phyloP scores from a whole-genome alignment of 2,888 invertebrate species.

The Protonemura montana region DNA sequence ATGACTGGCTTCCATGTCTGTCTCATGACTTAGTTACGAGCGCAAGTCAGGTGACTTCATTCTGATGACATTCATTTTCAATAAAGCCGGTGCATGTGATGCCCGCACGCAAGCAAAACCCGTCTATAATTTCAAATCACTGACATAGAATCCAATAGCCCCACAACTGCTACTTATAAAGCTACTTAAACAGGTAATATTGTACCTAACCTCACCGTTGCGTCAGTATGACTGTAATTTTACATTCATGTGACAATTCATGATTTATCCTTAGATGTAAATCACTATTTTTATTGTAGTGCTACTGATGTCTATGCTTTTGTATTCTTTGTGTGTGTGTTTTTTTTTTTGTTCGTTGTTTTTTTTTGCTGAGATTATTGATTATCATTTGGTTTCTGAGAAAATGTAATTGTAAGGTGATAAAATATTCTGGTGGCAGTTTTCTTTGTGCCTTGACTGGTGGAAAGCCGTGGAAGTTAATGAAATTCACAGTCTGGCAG shows the following conservation, averaged over 20 bases:
- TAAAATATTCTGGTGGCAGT: conserved; percentile 13
- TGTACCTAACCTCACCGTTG: not conserved
- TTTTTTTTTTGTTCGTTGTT: not conserved
- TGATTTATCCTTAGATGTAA: not conserved
- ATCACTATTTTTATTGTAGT: not conserved
- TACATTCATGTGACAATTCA: not conserved
- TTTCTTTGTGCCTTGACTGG: not conserved
- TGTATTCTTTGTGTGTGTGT: not conserved
- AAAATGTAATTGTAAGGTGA: not conserved
- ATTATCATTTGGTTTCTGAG: not conserved
- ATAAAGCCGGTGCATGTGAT: not conserved
- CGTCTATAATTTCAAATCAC: not conserved
- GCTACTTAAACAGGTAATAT: too few relatives aligned
- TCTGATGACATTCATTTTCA: not conserved
- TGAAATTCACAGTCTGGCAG: too few relatives aligned
- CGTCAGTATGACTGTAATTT: not conserved
- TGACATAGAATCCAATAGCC: not conserved
- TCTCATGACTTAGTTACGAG: not conserved
- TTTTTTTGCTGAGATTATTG: not conserved
- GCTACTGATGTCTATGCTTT: not conserved
- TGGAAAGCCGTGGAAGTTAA: not conserved
- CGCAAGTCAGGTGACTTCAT: not conserved
- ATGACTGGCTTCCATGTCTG: not conserved
- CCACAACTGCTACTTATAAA: not conserved
- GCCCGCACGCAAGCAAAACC: not conserved